phyloP scores from a whole-genome alignment of 2,888 invertebrate species.

The Sylvicola cinctus region DNA sequence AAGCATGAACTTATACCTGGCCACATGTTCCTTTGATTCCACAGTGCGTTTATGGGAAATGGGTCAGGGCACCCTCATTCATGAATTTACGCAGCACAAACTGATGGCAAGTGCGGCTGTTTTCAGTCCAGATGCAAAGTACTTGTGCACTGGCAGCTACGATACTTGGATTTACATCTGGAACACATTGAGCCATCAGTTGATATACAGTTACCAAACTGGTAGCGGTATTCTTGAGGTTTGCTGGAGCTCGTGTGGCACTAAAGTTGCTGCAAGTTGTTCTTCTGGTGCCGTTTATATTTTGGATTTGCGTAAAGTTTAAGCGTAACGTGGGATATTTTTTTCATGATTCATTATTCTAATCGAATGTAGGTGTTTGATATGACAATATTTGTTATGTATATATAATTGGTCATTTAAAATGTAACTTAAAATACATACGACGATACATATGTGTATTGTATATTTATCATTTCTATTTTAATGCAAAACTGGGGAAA shows the following conservation, averaged over 20 bases:
- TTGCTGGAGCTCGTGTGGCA: slow-evolving; percentile 87
- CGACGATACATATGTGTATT: no score
- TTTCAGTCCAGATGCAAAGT: slow-evolving; percentile 87
- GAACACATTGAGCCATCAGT: slow-evolving; percentile 77
- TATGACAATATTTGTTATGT: no score
- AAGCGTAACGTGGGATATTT: no score
- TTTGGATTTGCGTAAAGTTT: slow-evolving; percentile 60
- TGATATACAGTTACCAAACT: slow-evolving; percentile 86
- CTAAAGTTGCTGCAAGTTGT: slow-evolving; percentile 89
- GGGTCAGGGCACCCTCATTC: no score
- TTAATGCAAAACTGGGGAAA: no score
- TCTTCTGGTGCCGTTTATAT: slow-evolving; percentile 88
- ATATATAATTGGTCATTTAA: no score
- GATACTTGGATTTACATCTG: slow-evolving; percentile 94
- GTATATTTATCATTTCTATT: no score
- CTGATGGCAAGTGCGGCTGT: slow-evolving; percentile 90
- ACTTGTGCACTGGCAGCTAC: slow-evolving; percentile 84
- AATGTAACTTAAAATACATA: no score
- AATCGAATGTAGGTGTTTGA: no score
- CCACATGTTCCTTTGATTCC: slow-evolving; percentile 33
- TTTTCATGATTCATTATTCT: no score
- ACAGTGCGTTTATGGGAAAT: no score
- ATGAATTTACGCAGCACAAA: slow-evolving; percentile 47
- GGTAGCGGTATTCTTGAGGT: slow-evolving; percentile 94
- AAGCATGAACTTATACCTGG: slow-evolving; percentile 81